Conservation (phyloP, 2,888 invertebrate genomes). For the Agriopis marginaria region DNA sequence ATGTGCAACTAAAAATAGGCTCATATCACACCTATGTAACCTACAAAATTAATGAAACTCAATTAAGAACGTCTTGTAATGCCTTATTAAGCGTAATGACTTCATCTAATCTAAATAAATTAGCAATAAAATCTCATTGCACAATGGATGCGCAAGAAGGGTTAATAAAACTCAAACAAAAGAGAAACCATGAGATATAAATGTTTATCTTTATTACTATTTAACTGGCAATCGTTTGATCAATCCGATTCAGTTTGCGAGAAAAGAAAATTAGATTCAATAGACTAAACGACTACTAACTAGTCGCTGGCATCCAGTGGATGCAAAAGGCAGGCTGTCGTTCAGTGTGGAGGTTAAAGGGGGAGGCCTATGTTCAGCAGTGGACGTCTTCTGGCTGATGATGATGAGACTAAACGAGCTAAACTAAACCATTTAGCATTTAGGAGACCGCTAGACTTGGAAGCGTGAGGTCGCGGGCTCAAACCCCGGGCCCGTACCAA, state of each 20-base stretch:
- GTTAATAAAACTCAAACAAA: slow-evolving; percentile 26
- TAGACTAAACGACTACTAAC: neutral
- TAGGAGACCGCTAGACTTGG: too few species aligned
- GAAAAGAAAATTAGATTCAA: slow-evolving; percentile 4
- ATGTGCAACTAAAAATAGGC: neutral
- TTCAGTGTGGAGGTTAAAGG: too few species aligned
- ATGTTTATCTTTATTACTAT: slow-evolving; percentile 10
- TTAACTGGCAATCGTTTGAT: slow-evolving; percentile 12
- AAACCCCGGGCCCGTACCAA: too few species aligned
- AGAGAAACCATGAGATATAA: slow-evolving; percentile 31
- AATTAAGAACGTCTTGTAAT: neutral
- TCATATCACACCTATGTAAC: neutral
- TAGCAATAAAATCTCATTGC: slow-evolving; percentile 13
- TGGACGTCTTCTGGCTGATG: too few species aligned
- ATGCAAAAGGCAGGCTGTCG: too few species aligned
- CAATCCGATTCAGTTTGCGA: neutral
- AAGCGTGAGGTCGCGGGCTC: too few species aligned
- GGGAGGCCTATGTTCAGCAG: too few species aligned
- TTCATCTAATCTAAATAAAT: slow-evolving; percentile 32
- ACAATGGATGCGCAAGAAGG: slow-evolving; percentile 27
- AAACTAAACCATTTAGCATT: too few species aligned
- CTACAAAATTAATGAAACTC: neutral
- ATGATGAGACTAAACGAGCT: too few species aligned
- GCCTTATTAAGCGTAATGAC: slow-evolving; percentile 11
- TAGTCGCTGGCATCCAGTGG: too few species aligned